phyloP scores from a whole-genome alignment of 2,888 invertebrate species.

The Euplexia lucipara region DNA sequence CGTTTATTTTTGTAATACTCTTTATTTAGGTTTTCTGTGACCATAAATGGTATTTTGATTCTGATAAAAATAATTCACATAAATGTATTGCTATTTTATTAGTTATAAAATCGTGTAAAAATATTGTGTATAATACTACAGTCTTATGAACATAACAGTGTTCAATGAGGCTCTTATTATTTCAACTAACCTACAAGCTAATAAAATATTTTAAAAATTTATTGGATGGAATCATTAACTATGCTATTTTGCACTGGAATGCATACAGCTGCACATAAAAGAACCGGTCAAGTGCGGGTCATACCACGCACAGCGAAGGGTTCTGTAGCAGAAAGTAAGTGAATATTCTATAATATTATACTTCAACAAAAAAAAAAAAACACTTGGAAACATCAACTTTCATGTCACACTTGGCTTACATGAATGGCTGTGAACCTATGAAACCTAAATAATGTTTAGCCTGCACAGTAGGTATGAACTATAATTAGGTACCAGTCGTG shows the following conservation, averaged over 20 bases:
- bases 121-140: slow-evolving; percentile 37
- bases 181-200: slow-evolving; percentile 32
- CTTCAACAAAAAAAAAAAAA: no score
- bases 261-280: background rate
- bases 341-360: no score
- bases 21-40: slow-evolving; percentile 33
- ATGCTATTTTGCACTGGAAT: slow-evolving; percentile 22
- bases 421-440: no score
- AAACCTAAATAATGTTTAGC: no score
- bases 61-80: background rate
- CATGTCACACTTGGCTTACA: no score
- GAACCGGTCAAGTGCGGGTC: no score
- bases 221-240: slow-evolving; percentile 44
- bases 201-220: slow-evolving; percentile 29
- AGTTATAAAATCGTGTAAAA: slow-evolving; percentile 20
- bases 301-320: no score
- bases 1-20: background rate
- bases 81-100: slow-evolving; percentile 9
- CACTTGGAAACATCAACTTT: no score
- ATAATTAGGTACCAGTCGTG: no score
- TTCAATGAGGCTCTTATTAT: slow-evolving; percentile 40
- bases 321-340: no score
- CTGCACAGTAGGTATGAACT: no score
- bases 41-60: slow-evolving; percentile 4
- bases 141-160: slow-evolving; percentile 38